These are phyloP conservation scores for Columba janthina DNA, from an alignment of 2,113 vertebrate genomes.

Conservation along the genomic window DNA sequence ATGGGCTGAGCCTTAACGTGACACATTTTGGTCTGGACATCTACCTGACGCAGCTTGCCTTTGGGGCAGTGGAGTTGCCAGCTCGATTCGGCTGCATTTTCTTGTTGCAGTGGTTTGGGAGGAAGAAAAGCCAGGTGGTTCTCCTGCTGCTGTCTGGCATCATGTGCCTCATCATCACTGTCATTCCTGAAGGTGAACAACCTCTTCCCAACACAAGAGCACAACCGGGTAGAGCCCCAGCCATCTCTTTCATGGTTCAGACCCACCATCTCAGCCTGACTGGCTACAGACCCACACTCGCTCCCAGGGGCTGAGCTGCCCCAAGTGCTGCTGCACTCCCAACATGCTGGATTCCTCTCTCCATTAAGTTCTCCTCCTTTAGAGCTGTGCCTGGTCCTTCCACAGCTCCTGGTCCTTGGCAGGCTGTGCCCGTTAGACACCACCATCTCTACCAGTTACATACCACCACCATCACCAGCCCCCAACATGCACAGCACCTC, in stretches of 20 bases:
- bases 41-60: constrained; percentile 89
- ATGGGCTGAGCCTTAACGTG: constrained; percentile 86
- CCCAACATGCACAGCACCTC: too few species aligned
- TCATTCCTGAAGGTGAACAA: constrained; percentile 79
- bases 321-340: not conserved
- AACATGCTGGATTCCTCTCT: not conserved
- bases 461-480: too few species aligned
- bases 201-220: not conserved
- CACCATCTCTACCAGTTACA: too few species aligned
- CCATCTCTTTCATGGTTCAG: not conserved
- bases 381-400: not conserved
- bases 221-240: not conserved
- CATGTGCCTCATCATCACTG: constrained; percentile 75
- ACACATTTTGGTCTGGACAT: constrained; percentile 87
- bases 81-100: constrained; percentile 72
- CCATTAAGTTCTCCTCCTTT: not conserved
- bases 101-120: constrained; percentile 80
- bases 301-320: not conserved
- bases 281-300: fast-evolving
- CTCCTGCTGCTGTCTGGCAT: constrained; percentile 76
- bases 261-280: not conserved
- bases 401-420: not conserved
- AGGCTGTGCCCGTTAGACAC: not conserved
- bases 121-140: constrained; percentile 71
- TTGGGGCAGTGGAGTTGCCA: constrained; percentile 81